Percentiles rank a stretch among this genome's conserved stretches.
These are phyloP conservation scores for Seira ritae DNA, from an alignment of 2,888 invertebrate genomes.

Conservation along the genomic window DNA sequence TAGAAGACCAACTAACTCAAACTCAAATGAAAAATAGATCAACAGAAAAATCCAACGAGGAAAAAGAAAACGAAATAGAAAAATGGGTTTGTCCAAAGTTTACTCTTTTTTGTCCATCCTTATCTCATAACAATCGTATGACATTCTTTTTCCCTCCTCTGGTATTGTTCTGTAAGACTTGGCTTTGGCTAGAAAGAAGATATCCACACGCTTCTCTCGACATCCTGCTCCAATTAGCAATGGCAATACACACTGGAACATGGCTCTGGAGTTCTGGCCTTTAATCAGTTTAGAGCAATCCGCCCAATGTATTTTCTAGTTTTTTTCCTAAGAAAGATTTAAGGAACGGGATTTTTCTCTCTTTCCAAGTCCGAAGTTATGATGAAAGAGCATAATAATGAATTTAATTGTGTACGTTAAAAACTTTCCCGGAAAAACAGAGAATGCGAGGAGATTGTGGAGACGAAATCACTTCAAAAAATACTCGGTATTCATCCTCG, in stretches of 20 bases:
- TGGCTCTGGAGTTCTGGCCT: neutral
- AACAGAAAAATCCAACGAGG: neutral
- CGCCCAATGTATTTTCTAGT: neutral
- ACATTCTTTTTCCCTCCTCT: neutral
- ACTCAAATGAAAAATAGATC: neutral
- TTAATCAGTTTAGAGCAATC: neutral
- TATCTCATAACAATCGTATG: conserved; percentile 1
- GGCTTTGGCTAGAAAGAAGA: no score
- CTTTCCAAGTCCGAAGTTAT: neutral
- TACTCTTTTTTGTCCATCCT: neutral
- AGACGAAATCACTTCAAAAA: neutral
- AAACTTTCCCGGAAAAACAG: no score
- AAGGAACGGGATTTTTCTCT: neutral
- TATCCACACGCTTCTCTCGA: neutral
- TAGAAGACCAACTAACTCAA: neutral
- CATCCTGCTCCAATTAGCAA: conserved; percentile 1
- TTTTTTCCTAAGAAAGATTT: neutral
- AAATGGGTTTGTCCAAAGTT: neutral
- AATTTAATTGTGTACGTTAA: neutral
- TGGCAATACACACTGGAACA: neutral
- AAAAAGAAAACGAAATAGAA: neutral
- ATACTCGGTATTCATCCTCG: neutral
- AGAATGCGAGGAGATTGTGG: neutral
- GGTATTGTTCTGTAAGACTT: neutral
- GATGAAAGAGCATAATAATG: neutral